Evolutionary conservation across 2,113 vertebrate genomes (phyloP).

Genomic region (Erpornis zantholeuca): DNA sequence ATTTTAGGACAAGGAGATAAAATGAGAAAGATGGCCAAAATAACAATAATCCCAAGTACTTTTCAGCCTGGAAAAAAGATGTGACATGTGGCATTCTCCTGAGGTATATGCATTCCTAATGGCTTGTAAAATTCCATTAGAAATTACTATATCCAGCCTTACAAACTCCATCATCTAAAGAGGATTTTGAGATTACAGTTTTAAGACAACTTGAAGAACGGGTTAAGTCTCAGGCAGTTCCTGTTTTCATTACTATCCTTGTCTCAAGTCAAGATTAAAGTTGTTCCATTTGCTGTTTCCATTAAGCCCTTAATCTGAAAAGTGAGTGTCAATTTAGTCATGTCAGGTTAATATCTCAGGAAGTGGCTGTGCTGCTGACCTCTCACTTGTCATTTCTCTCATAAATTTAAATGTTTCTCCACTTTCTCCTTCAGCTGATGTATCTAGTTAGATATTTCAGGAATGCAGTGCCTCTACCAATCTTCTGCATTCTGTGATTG

Average conservation of each 20-base stretch:
- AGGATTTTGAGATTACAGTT: slow-evolving; percentile 59
- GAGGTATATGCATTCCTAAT: background rate
- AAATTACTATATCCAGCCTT: slow-evolving; percentile 34
- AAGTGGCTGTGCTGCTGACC: background rate
- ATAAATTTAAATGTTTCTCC: background rate
- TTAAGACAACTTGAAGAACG: slow-evolving; percentile 51
- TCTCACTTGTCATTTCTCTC: background rate
- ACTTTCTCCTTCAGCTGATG: background rate
- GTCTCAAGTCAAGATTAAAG: slow-evolving; percentile 12
- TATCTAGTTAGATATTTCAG: background rate
- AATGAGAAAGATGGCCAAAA: background rate
- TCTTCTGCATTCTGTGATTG: background rate
- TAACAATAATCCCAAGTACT: slow-evolving; percentile 7
- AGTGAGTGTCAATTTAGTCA: background rate
- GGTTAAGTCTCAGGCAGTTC: slow-evolving; percentile 19
- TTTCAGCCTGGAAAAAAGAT: background rate
- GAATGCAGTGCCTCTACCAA: background rate
- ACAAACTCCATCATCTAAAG: slow-evolving; percentile 15
- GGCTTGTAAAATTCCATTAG: slow-evolving; percentile 27
- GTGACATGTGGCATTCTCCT: slow-evolving; percentile 2
- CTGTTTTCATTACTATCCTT: slow-evolving; percentile 23
- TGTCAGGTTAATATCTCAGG: background rate
- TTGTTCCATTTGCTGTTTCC: slow-evolving; percentile 10
- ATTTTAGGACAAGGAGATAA: slow-evolving; percentile 4
- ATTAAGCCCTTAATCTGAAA: slow-evolving; percentile 35